Percentiles rank a stretch among this genome's conserved stretches.
phyloP scores from a whole-genome alignment of 1,140 invertebrate species.

The Phenacoccus solenopsis region DNA sequence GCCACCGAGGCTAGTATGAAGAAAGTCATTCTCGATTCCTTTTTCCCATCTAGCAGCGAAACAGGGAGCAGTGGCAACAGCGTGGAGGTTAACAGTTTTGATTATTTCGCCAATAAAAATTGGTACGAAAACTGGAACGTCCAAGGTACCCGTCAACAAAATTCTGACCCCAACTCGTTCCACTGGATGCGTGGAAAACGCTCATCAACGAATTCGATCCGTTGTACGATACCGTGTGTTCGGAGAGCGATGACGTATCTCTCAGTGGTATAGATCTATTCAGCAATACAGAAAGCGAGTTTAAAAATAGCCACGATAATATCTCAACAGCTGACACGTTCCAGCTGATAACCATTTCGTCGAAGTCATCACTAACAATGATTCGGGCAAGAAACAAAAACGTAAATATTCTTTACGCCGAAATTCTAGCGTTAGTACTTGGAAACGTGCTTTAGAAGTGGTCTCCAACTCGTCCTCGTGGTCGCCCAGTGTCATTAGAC shows the following conservation, averaged over 20 bases:
- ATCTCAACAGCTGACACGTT: too few species aligned
- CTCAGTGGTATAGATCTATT: not conserved
- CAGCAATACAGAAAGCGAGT: not conserved
- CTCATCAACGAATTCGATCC: constrained; percentile 31
- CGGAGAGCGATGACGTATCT: not conserved
- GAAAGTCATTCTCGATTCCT: not conserved
- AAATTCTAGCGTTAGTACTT: not conserved
- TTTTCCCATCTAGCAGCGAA: constrained; percentile 3
- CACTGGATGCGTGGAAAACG: constrained; percentile 23
- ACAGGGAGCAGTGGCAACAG: constrained; percentile 4
- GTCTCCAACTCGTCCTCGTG: not conserved
- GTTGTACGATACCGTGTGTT: constrained; percentile 26
- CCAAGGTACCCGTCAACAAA: not conserved
- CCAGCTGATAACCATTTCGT: not conserved
- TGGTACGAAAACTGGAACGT: not conserved
- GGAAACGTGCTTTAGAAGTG: not conserved
- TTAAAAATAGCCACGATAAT: too few species aligned
- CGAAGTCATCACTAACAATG: not conserved
- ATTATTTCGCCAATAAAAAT: not conserved
- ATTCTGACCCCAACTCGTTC: not conserved
- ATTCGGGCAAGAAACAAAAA: not conserved
- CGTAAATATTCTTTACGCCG: not conserved
- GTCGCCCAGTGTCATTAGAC: not conserved
- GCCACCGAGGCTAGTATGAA: not conserved
- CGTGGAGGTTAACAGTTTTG: not conserved